Conservation (phyloP, 1,140 invertebrate species). For the Orussus abietinus region DNA sequence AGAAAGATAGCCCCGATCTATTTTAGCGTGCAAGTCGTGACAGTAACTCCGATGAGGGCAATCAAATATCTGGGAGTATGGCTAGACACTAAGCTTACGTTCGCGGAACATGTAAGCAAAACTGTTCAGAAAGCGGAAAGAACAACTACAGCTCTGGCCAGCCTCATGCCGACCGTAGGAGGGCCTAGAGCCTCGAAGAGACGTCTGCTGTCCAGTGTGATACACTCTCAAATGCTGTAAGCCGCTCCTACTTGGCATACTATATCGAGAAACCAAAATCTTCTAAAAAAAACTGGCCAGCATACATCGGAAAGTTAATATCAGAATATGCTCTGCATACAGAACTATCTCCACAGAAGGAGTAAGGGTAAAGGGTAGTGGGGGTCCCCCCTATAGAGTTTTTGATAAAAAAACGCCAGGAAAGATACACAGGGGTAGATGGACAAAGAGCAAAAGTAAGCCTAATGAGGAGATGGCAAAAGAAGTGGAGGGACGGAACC, state of each 20-base stretch:
- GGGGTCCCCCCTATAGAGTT: conserved; percentile 4
- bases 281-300: background rate
- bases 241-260: conserved; percentile 4
- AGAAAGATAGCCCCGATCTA: conserved; percentile 9
- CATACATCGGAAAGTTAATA: background rate
- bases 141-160: conserved; percentile 12
- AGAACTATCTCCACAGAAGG: conserved; percentile 6
- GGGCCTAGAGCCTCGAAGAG: conserved; percentile 15
- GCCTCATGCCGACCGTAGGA: conserved; percentile 20
- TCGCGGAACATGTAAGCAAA: conserved; percentile 13
- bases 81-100: conserved; percentile 12
- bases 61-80: conserved; percentile 22
- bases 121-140: conserved; percentile 13
- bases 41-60: conserved; percentile 4
- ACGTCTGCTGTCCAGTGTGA: conserved; percentile 2
- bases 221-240: conserved; percentile 4
- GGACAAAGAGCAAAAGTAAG: background rate
- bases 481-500: background rate
- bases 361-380: background rate
- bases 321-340: background rate
- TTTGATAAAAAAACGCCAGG: background rate
- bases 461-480: background rate
- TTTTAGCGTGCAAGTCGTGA: conserved; percentile 4
- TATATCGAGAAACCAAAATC: background rate
- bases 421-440: background rate